These are phyloP conservation scores for Bungarus multicinctus DNA, from an alignment of 2,113 vertebrate genomes.

Conservation along the genomic window DNA sequence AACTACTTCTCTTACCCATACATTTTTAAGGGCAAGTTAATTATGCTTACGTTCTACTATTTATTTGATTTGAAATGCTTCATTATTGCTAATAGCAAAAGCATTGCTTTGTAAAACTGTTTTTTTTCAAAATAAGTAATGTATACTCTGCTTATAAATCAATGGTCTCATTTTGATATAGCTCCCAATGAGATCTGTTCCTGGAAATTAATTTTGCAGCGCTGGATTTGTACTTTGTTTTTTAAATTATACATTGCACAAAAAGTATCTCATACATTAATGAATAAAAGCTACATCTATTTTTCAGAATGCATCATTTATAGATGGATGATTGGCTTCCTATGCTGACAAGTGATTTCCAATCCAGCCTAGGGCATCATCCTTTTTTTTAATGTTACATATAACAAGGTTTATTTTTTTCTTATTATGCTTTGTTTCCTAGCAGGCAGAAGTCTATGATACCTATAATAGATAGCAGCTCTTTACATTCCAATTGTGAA, in stretches of 20 bases:
- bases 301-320: constrained; percentile 37
- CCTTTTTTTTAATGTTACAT: constrained; percentile 20
- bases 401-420: constrained; percentile 41
- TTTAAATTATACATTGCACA: constrained; percentile 14
- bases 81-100: constrained; percentile 42
- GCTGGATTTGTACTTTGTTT: constrained; percentile 25
- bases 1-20: neutral
- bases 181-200: neutral
- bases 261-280: constrained; percentile 13
- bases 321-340: constrained; percentile 21
- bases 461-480: constrained; percentile 22
- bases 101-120: constrained; percentile 41
- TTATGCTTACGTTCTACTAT: no score
- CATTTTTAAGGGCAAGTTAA: neutral
- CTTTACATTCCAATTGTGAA: constrained; percentile 8
- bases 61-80: constrained; percentile 49
- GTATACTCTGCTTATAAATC: neutral
- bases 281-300: constrained; percentile 14
- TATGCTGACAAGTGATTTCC: constrained; percentile 19
- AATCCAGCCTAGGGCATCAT: constrained; percentile 4
- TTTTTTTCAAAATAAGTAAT: constrained; percentile 41
- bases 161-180: neutral
- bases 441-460: constrained; percentile 27
- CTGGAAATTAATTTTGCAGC: neutral
- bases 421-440: constrained; percentile 30